These are phyloP conservation scores for Ichneumoninae sp. DNA, from an alignment of 2,888 invertebrate genomes.

Conservation along the genomic window DNA sequence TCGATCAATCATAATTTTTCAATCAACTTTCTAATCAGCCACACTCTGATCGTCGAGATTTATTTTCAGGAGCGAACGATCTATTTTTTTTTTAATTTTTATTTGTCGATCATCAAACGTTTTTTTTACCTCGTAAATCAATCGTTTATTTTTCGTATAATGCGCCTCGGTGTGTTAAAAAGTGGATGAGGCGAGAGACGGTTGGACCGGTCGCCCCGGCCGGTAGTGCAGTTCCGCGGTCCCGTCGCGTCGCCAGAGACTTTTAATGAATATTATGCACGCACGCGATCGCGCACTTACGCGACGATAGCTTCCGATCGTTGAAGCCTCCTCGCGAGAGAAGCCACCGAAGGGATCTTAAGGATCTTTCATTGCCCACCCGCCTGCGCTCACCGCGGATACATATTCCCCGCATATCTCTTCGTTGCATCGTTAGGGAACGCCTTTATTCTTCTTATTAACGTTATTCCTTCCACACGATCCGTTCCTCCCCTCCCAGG, in stretches of 20 bases:
- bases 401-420: conserved; percentile 66
- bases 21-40: conserved; percentile 37
- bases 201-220: conserved; percentile 49
- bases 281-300: conserved; percentile 76
- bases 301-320: conserved; percentile 71
- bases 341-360: conserved; percentile 52
- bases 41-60: not conserved
- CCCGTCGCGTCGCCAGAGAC: conserved; percentile 57
- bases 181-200: conserved; percentile 52
- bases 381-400: conserved; percentile 35
- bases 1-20: conserved; percentile 4
- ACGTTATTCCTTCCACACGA: conserved; percentile 20
- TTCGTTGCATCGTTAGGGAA: conserved; percentile 70
- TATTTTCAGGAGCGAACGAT: conserved; percentile 10
- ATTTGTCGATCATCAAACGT: not conserved
- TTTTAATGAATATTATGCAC: conserved; percentile 81
- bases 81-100: conserved; percentile 1
- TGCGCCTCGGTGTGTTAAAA: conserved; percentile 47
- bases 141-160: conserved; percentile 52
- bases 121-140: conserved; percentile 34
- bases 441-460: conserved; percentile 61
- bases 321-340: conserved; percentile 27
- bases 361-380: conserved; percentile 64
- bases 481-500: not conserved
- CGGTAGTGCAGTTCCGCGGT: conserved; percentile 8